Evolutionary conservation across 1,140 invertebrate species (phyloP), one percentile per base, ranked within the genome.

Genomic region (Cheumatopsyche charites): DNA sequence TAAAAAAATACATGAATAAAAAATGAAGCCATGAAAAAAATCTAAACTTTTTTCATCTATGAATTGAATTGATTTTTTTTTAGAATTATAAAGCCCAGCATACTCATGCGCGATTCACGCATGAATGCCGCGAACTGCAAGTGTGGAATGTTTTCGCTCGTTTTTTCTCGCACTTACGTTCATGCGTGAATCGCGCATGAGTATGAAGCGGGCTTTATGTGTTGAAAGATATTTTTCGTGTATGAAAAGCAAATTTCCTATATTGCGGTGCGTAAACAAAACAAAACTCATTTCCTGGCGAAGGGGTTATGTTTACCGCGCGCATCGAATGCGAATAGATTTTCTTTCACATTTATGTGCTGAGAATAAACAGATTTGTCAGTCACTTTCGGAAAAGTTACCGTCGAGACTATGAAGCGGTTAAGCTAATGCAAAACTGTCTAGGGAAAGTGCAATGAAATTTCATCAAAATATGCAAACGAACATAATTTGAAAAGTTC

Each of bases 221-320:
- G 47, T 15, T 36, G 9, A 36, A 4, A 36, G 3, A 36, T 36
- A 36, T 36, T 36, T 36, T 36, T n/a, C n/a, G n/a, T 49, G 13
- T 49, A 15, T 21, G 47, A 13, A 49, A 21, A 49, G 6, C 15
- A 17, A 52, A 19, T 52, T 62, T 62, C 26, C 58, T 26, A 62
- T 62, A 19, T 62, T 62, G 6, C 58, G 58, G 26, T 15, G 58
- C 11, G 58, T 62, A 62, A 62, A 62, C 58, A 62, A 62, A 62
- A 62, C 58, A 62, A 62, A 62, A 62, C 23, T 62, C 23, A 62
- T 62, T 62, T 62, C 26, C 47, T 21, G 12, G 13, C 12, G 26
- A 62, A 62, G 21, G 26, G 58, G 2, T 58, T 9, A 26, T 62
- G 58, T 62, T 62, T 62, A 15, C 26, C 26, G 26, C 26, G 58